phyloP scores from a whole-genome alignment of 2,113 vertebrate species.

The Aptenodytes patagonicus region DNA sequence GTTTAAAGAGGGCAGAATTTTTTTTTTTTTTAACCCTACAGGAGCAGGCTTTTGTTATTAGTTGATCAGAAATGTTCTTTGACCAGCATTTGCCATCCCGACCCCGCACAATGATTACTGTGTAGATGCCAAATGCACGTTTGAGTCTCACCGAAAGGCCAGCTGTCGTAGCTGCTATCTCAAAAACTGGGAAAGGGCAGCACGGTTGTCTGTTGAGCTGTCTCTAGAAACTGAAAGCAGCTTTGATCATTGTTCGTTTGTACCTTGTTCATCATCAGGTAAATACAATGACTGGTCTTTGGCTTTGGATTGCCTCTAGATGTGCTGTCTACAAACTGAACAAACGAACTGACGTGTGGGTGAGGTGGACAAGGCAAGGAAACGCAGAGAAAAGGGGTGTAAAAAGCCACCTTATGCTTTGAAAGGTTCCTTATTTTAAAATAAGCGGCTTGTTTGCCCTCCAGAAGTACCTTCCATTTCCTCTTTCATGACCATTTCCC shows the following conservation, averaged over 20 bases:
- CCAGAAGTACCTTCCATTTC: background rate
- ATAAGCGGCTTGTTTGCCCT: background rate
- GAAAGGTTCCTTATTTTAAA: background rate
- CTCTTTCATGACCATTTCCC: background rate
- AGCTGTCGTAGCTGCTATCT: fast-evolving
- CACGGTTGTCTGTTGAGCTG: background rate
- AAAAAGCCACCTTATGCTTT: background rate
- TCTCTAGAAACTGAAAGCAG: background rate
- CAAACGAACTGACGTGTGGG: background rate
- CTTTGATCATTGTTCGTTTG: background rate
- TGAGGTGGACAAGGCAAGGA: background rate
- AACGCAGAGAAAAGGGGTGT: background rate
- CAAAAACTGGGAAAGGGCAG: background rate
- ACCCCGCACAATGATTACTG: background rate
- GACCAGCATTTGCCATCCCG: background rate
- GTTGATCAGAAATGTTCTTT: background rate
- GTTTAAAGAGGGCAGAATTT: background rate
- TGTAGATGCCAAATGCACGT: background rate
- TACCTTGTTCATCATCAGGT: background rate
- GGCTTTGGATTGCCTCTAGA: background rate
- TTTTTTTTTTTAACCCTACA: background rate
- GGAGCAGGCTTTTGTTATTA: background rate
- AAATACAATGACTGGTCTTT: background rate
- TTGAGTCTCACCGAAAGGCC: background rate
- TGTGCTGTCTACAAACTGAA: background rate